Evolutionary conservation across 2,888 invertebrate species (phyloP).

Genomic region (Laspeyria flexula): DNA sequence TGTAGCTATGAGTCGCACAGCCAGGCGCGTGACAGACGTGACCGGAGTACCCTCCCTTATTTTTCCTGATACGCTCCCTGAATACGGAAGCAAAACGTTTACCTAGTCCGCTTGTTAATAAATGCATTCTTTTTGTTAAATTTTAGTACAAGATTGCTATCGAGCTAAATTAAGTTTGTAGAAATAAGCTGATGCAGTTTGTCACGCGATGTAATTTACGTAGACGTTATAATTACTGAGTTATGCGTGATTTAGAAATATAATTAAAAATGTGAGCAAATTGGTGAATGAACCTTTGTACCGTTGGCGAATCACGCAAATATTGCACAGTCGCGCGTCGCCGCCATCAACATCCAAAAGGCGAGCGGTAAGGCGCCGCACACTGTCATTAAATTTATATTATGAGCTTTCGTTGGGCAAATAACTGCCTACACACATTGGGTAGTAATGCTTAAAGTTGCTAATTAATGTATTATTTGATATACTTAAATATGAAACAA

Average conservation of each 20-base stretch:
- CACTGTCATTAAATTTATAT: constrained; percentile 1
- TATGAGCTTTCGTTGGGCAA: constrained; percentile 17
- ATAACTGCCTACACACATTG: constrained; percentile 22
- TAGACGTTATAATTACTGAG: constrained; percentile 27
- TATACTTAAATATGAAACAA: constrained; percentile 8
- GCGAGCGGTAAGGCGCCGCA: constrained; percentile 1
- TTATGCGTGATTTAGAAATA: constrained; percentile 29
- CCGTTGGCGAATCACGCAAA: constrained; percentile 26
- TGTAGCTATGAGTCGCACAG: constrained; percentile 26
- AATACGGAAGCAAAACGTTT: constrained; percentile 39
- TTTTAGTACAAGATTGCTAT: constrained; percentile 28
- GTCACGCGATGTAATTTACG: constrained; percentile 27
- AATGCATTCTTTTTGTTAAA: constrained; percentile 35
- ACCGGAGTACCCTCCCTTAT: constrained; percentile 35
- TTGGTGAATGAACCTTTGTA: constrained; percentile 15
- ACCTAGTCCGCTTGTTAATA: constrained; percentile 28
- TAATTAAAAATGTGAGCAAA: constrained; percentile 40
- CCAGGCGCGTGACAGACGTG: constrained; percentile 40
- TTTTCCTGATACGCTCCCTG: constrained; percentile 30
- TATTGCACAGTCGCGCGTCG: background rate
- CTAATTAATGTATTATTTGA: constrained; percentile 22
- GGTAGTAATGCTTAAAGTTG: constrained; percentile 19
- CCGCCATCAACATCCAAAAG: background rate
- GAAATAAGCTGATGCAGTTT: constrained; percentile 15
- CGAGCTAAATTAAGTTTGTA: constrained; percentile 20